A percentile compares a stretch with the other conserved stretches of the same genome.
Evolutionary conservation across 2,797 vertebrate genomes (phyloP).

Genomic region (Lagorchestes hirsutus): DNA sequence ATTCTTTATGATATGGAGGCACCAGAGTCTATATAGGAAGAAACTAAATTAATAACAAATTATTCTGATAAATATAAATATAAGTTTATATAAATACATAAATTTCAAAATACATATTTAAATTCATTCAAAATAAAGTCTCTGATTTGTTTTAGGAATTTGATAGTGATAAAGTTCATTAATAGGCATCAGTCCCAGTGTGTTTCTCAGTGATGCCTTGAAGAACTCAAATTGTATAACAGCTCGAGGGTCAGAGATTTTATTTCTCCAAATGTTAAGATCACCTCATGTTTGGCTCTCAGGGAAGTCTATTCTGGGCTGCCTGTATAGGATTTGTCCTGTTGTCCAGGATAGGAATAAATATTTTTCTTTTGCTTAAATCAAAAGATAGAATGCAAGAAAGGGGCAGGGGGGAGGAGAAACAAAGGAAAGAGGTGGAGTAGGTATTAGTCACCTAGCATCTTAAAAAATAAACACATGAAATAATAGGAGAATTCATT

Average conservation of each 20-base stretch:
- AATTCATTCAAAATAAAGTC: background rate
- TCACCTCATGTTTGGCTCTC: background rate
- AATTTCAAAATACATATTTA: too few species aligned
- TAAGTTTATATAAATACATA: too few species aligned
- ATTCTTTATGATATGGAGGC: too few species aligned
- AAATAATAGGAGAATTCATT: too few species aligned
- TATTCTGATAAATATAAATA: too few species aligned
- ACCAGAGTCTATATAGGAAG: too few species aligned
- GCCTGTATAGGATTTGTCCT: background rate
- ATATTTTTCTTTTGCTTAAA: background rate
- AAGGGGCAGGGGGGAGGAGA: too few species aligned
- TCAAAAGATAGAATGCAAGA: too few species aligned
- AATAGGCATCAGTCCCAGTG: background rate
- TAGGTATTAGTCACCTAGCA: too few species aligned
- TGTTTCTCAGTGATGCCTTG: background rate
- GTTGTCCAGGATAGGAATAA: background rate
- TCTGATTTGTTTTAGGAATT: background rate
- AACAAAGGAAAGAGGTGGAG: too few species aligned
- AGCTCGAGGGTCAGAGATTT: background rate
- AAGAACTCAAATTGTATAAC: background rate
- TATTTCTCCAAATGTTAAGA: background rate
- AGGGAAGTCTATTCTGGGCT: background rate
- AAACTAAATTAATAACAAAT: too few species aligned
- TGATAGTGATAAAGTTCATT: background rate
- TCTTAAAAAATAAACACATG: too few species aligned